Percentiles rank a stretch among this genome's conserved stretches.
Conservation (phyloP, 2,113 vertebrate species). For the Microcebus griseorufus region DNA sequence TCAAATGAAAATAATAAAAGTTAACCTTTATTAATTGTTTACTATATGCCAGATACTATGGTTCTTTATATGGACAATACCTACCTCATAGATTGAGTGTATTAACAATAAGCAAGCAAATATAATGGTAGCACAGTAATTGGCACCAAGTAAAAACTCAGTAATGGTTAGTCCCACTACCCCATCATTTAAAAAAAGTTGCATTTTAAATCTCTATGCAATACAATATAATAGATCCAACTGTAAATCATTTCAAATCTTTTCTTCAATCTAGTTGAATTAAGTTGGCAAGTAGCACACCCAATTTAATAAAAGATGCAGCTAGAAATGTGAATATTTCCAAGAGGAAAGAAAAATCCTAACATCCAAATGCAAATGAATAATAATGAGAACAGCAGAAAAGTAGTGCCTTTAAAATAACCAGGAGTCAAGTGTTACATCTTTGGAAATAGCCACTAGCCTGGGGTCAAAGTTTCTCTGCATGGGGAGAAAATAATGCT, state of each 20-base stretch:
- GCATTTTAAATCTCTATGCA: neutral
- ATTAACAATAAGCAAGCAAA: neutral
- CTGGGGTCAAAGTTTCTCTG: conserved; percentile 19
- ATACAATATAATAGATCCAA: neutral
- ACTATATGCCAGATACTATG: neutral
- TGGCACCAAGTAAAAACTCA: neutral
- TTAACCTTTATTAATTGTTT: neutral
- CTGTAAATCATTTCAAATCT: neutral
- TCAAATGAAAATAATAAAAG: neutral
- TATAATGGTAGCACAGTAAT: neutral
- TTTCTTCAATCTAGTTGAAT: neutral
- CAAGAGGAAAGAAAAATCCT: neutral
- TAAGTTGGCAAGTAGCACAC: neutral
- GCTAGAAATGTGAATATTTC: neutral
- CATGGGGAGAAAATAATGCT: neutral
- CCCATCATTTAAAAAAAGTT: neutral
- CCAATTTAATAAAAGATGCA: neutral
- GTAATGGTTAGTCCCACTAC: neutral
- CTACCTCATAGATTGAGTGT: neutral
- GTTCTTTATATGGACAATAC: neutral
- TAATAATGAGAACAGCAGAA: neutral
- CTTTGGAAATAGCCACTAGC: neutral
- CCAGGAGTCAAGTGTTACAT: neutral
- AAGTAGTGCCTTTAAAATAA: neutral
- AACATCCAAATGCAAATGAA: neutral